Evolutionary conservation across 2,797 vertebrate species (phyloP).

Genomic region (Sebastes miniatus): DNA sequence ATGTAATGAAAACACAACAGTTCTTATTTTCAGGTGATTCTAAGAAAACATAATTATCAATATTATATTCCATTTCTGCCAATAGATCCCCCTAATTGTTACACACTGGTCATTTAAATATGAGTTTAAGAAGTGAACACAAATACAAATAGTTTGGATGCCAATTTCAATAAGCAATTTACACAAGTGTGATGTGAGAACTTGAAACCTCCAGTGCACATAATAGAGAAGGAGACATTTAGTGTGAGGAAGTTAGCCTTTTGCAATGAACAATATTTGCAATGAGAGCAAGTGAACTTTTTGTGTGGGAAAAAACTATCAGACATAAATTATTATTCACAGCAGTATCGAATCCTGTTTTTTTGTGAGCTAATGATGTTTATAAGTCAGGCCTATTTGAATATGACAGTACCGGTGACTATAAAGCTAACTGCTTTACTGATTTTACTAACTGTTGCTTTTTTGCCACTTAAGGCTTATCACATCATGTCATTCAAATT

Average conservation of each 20-base stretch:
- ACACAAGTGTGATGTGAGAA: not conserved
- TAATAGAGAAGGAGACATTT: not conserved
- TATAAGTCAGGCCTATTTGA: constrained; percentile 1
- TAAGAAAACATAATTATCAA: too few species aligned
- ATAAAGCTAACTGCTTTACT: not conserved
- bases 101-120: not conserved
- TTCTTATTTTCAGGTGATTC: too few species aligned
- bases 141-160: not conserved
- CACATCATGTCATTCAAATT: constrained; percentile 11
- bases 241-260: not conserved
- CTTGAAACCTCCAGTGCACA: not conserved
- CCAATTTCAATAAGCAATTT: not conserved
- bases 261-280: not conserved
- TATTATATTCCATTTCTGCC: too few species aligned
- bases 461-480: not conserved
- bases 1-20: too few species aligned
- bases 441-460: not conserved
- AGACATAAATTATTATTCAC: not conserved
- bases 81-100: too few species aligned
- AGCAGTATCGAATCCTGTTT: not conserved
- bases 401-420: not conserved
- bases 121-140: not conserved
- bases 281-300: not conserved
- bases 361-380: not conserved
- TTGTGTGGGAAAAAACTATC: too few species aligned